These are phyloP conservation scores for Clanis bilineata DNA, from an alignment of 2,888 invertebrate genomes.

Conservation along the genomic window DNA sequence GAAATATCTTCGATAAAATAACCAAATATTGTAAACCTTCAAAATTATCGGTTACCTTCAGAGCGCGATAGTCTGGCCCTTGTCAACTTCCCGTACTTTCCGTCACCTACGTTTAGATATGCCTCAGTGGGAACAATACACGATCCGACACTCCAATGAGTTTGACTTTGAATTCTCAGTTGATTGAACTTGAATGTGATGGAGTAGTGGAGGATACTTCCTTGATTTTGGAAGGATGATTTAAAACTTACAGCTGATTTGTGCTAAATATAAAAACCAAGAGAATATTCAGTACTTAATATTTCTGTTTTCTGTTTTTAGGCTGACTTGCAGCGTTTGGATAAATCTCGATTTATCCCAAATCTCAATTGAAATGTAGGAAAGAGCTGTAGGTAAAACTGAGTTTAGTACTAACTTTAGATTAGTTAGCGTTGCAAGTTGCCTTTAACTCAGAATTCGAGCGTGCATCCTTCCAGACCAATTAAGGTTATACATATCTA, in stretches of 20 bases:
- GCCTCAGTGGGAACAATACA: conserved; percentile 60
- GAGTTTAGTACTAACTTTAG: too few relatives aligned
- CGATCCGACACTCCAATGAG: conserved; percentile 14
- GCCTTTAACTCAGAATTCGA: too few relatives aligned
- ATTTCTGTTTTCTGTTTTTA: too few relatives aligned
- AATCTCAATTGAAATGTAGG: too few relatives aligned
- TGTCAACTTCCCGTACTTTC: conserved; percentile 58
- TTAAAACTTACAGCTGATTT: background rate
- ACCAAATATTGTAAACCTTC: conserved; percentile 25
- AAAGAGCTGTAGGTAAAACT: too few relatives aligned
- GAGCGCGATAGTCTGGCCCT: conserved; percentile 31
- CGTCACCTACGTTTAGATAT: conserved; percentile 46
- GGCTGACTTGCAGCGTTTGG: too few relatives aligned
- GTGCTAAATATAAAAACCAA: background rate
- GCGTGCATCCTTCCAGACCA: too few relatives aligned
- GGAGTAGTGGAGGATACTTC: conserved; percentile 15
- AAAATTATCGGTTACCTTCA: conserved; percentile 40
- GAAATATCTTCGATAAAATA: background rate
- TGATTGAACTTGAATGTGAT: conserved; percentile 19
- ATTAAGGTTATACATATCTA: too few relatives aligned
- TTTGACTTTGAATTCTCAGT: conserved; percentile 45
- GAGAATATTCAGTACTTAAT: background rate
- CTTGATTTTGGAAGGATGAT: background rate
- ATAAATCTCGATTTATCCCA: too few relatives aligned
- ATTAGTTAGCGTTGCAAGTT: too few relatives aligned